Base-by-base conservation (phyloP, 1,140 invertebrate species). In the Diabrotica virgifera region DNA sequence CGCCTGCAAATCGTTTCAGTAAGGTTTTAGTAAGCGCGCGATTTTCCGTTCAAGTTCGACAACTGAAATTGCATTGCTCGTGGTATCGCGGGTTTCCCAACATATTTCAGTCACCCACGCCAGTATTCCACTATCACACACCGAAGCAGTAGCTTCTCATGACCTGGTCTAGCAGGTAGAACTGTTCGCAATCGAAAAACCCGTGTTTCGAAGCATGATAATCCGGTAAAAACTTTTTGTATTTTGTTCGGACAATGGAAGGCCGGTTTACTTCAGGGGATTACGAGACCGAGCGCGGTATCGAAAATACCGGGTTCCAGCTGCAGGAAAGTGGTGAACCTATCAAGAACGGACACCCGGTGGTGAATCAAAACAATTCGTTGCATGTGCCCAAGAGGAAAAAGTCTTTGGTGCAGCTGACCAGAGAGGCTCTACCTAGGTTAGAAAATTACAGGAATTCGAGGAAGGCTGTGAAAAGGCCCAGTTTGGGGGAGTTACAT, bases 381-480 rank as follows among this genome's bases (percentile, higher is more conserved):
- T 9, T 8, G 8, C 59, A 67, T 14, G 53, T 51, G 37, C 66
- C 62, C 11, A 67, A 62, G 38, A 60, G 84, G 56, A 83, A 83
- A 65, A 74, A 81, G 38, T 84, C 83, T 5, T 68, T 86, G 59
- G 84, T 83, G 8, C 84, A 85, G 64, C 77, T 85, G 13, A 85
- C 89, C 0, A 82, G 89, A 74, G 93, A 95, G 78, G 92, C 92
- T 0, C 80, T 96, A 13, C 94, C 94, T 0, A 83, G 93, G 57
- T 80, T 94, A 78, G 94, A 96, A 76, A 92, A 96, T 79, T 97
- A 97, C 77, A 89, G 93, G 78, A 93, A 92, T 79, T 87, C 90
- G 5, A 87, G 85, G 71, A 81, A 88, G 57, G 87, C 87, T 0
- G 71, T 85, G 60, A 91, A 90, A 74, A 83, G 90, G 63, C 89